phyloP scores from a whole-genome alignment of 1,140 invertebrate genomes.

The Andrena cerasifolii region DNA sequence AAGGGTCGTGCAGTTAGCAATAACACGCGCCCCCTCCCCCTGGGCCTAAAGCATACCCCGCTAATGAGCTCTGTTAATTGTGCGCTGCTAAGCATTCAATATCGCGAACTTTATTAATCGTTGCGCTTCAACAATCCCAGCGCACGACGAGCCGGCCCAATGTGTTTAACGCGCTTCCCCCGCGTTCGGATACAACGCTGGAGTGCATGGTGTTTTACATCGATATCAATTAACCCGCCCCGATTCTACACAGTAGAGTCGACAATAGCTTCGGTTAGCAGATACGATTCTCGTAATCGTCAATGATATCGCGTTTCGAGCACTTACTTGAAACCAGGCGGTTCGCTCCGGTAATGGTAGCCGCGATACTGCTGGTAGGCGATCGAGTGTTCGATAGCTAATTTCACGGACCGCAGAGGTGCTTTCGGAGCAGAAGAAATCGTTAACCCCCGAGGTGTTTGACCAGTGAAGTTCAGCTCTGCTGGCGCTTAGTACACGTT shows the following conservation, averaged over 20 bases:
- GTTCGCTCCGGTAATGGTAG: neutral
- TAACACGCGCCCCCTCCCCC: slow-evolving; percentile 5
- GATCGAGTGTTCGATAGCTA: neutral
- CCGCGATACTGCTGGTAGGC: neutral
- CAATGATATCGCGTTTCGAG: slow-evolving; percentile 19
- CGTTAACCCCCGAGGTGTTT: too few species aligned
- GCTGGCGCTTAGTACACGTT: too few species aligned
- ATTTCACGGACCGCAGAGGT: neutral
- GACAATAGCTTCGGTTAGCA: neutral
- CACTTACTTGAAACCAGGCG: slow-evolving; percentile 5
- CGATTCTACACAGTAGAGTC: neutral
- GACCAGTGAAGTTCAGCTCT: too few species aligned
- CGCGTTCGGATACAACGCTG: too few species aligned
- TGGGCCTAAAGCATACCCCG: neutral
- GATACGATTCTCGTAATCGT: slow-evolving; percentile 6
- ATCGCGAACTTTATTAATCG: slow-evolving; percentile 28
- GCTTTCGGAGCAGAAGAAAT: neutral
- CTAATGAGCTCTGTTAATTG: slow-evolving; percentile 43
- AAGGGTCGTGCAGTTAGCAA: neutral
- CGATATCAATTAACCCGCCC: neutral
- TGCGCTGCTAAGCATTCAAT: neutral
- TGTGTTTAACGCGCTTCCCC: neutral
- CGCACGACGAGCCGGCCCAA: neutral
- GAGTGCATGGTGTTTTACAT: neutral
- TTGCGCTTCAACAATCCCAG: neutral